Evolutionary conservation across 2,797 vertebrate species (phyloP).

Genomic region (Scyliorhinus canicula): DNA sequence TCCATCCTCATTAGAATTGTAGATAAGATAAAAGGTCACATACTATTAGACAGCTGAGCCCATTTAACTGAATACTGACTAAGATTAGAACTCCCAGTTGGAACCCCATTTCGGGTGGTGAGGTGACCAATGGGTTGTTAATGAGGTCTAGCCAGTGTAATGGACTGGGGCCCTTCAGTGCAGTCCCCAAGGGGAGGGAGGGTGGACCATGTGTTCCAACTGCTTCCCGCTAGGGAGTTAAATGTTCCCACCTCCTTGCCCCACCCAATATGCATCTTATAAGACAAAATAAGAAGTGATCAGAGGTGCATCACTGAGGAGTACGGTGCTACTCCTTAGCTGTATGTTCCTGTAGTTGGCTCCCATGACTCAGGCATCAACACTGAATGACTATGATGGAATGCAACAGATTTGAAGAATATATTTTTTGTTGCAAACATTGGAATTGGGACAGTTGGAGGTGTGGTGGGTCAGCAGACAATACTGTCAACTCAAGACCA

Average conservation of each 20-base stretch:
- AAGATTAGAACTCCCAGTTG: not conserved
- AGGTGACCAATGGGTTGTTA: not conserved
- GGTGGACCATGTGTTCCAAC: not conserved
- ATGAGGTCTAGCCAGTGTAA: not conserved
- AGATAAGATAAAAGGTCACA: constrained; percentile 35
- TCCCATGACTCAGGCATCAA: not conserved
- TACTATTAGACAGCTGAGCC: not conserved
- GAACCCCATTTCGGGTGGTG: not conserved
- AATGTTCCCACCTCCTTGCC: not conserved
- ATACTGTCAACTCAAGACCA: not conserved
- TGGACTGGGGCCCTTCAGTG: not conserved
- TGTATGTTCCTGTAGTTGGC: not conserved
- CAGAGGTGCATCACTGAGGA: not conserved
- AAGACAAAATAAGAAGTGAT: not conserved
- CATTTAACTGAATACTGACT: not conserved
- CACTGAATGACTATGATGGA: not conserved
- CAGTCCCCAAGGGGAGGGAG: too few species aligned
- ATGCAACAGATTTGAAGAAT: not conserved
- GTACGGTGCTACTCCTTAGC: not conserved
- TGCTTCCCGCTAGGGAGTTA: not conserved
- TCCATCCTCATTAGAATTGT: constrained; percentile 33
- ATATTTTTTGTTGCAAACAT: not conserved
- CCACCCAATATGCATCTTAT: not conserved
- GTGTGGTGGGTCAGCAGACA: not conserved
- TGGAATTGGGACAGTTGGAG: not conserved